Base-by-base conservation (phyloP, 2,797 vertebrate genomes). In the Babyrousa celebensis region DNA sequence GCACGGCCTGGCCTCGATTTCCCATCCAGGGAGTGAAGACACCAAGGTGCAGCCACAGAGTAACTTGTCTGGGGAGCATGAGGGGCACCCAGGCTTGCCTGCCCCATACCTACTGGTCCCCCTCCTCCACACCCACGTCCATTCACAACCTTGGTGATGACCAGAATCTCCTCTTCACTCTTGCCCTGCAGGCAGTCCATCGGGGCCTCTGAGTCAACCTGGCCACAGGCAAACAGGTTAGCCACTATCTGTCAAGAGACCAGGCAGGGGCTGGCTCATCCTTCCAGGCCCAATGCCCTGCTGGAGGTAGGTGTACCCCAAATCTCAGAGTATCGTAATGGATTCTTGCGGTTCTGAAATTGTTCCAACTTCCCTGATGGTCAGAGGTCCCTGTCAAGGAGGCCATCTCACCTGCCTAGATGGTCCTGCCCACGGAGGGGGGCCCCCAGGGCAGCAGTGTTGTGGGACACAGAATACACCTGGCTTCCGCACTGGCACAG, bases 161-260 rank as follows among this genome's bases (percentile, higher is more conserved):
- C 63, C 23, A 85, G 23, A 3, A 97, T 89, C 32, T 98, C 98
- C 43, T 98, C 97, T 78, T 97, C 97, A 12, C 97, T 97, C 97
- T 97, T 98, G 36, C 3, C 95, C 92, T 78, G 89, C 70, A 98
- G 72, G 94, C 98, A 98, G 63, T 79, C 32, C 23, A 98, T 97
- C 62, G 97, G 79, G 60, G 97, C 43, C 80, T 84, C 94, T 12
- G 98, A 98, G 67, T 91, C 98, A 56, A 43, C 48, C 40, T 78
- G 94, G 63, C 94, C 74, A 89, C 98, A 98, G 94, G 58, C 97
- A 79, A 87, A 84, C 32, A 63, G 15, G 32, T 91, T 60, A 87
- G 97, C 96, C 48, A 98, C 54, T 12, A 6, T 48, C 98, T 99
- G 96, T 43, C 97, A 97, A 92, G 62, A 63, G 18, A 72, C 20